phyloP scores from a whole-genome alignment of 92 coral and sea anemone genomes.

The Blastomussa wellsi region DNA sequence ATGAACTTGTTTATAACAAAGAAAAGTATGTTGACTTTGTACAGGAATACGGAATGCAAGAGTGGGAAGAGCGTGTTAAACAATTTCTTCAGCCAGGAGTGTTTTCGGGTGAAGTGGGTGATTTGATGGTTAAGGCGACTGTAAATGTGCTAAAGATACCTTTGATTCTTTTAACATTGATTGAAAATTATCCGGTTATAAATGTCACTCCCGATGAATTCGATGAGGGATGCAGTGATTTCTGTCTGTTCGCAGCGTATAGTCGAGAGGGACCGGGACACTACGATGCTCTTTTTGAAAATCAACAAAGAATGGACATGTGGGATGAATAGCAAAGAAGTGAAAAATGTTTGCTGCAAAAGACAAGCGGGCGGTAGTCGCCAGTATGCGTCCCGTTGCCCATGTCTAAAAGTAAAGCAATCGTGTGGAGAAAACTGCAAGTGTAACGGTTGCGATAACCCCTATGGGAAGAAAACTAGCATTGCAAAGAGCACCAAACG shows the following conservation, averaged over 20 bases:
- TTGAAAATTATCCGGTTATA: no score
- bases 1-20: conserved; percentile 34
- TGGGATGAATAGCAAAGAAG: conserved; percentile 54
- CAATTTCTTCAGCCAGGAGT: conserved; percentile 43
- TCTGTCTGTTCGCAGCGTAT: no score
- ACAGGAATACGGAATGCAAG: conserved; percentile 17
- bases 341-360: conserved; percentile 35
- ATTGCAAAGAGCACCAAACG: conserved; percentile 18
- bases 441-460: conserved; percentile 56
- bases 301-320: conserved; percentile 51
- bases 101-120: conserved; percentile 56
- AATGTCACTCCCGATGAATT: no score
- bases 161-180: no score
- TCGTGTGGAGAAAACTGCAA: conserved; percentile 47
- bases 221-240: no score
- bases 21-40: conserved; percentile 35
- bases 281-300: no score
- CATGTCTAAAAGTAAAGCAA: conserved; percentile 43
- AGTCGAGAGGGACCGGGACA: no score
- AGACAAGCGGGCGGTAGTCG: conserved; percentile 29
- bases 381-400: conserved; percentile 56
- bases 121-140: conserved; percentile 50
- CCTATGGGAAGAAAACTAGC: conserved; percentile 27
- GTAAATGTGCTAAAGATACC: conserved; percentile 48
- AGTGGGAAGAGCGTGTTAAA: conserved; percentile 36